These are phyloP conservation scores for Drusus annulatus DNA, from an alignment of 1,140 invertebrate genomes.

Conservation along the genomic window DNA sequence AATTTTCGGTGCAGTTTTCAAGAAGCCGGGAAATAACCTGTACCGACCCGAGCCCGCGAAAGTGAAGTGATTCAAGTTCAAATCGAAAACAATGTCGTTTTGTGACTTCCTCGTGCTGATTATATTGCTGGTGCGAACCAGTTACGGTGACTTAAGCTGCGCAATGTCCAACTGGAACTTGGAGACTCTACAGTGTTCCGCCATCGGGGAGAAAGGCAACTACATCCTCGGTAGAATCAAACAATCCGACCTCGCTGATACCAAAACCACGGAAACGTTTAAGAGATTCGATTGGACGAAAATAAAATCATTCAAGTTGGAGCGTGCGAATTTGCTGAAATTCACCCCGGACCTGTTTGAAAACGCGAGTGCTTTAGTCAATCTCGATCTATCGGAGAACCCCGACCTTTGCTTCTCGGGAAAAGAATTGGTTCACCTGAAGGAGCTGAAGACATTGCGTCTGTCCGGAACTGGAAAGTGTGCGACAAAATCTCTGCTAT, in stretches of 20 bases:
- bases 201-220: background rate
- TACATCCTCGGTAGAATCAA: background rate
- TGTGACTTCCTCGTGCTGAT: no score
- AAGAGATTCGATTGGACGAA: background rate
- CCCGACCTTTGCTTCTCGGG: background rate
- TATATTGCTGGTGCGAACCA: background rate
- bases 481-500: background rate
- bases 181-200: background rate
- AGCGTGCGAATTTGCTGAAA: background rate
- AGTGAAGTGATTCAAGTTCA: no score
- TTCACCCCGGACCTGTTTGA: background rate
- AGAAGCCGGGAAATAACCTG: no score
- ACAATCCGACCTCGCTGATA: background rate
- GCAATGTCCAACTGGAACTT: background rate
- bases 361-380: background rate
- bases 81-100: no score
- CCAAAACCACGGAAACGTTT: background rate
- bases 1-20: no score
- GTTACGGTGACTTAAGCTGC: background rate
- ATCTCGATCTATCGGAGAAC: background rate
- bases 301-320: background rate
- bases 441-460: background rate
- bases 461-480: background rate
- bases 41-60: no score
- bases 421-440: background rate